Percentiles rank a stretch among this genome's conserved stretches.
These are phyloP conservation scores for Callyntrura sp. DNA, from an alignment of 2,888 invertebrate species.

Conservation along the genomic window DNA sequence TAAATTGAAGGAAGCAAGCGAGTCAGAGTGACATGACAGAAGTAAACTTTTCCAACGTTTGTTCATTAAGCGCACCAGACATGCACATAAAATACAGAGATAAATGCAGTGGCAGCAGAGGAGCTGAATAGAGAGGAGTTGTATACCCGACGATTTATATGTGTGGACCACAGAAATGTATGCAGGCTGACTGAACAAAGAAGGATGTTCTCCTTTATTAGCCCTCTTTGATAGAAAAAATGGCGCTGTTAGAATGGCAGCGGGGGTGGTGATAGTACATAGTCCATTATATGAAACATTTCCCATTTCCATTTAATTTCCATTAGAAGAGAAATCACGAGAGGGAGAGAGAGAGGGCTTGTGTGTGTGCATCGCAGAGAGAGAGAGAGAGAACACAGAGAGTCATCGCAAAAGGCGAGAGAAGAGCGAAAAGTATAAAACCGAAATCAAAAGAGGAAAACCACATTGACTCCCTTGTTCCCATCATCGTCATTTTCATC, in stretches of 20 bases:
- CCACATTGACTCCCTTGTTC: constrained; percentile 57
- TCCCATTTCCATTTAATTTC: constrained; percentile 71
- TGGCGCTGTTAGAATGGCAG: constrained; percentile 21
- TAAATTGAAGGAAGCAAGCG: constrained; percentile 47
- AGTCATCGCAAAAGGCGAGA: no score
- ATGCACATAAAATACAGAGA: not conserved
- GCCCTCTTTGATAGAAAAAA: constrained; percentile 41
- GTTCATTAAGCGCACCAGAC: constrained; percentile 31
- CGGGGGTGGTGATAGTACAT: not conserved
- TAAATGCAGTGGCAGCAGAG: not conserved
- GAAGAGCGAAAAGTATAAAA: constrained; percentile 32
- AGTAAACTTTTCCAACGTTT: constrained; percentile 27
- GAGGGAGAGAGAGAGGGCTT: not conserved
- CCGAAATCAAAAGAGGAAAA: constrained; percentile 63
- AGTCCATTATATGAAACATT: constrained; percentile 56
- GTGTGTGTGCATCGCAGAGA: not conserved
- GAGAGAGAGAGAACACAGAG: not conserved
- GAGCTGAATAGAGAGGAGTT: not conserved
- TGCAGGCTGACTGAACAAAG: not conserved
- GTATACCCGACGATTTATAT: not conserved
- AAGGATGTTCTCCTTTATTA: constrained; percentile 39
- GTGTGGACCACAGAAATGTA: not conserved
- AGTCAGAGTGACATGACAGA: constrained; percentile 50
- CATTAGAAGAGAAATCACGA: constrained; percentile 33
- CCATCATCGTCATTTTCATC: constrained; percentile 56